Evolutionary conservation across 2,888 invertebrate species (phyloP).

Genomic region (Lottia scabra): DNA sequence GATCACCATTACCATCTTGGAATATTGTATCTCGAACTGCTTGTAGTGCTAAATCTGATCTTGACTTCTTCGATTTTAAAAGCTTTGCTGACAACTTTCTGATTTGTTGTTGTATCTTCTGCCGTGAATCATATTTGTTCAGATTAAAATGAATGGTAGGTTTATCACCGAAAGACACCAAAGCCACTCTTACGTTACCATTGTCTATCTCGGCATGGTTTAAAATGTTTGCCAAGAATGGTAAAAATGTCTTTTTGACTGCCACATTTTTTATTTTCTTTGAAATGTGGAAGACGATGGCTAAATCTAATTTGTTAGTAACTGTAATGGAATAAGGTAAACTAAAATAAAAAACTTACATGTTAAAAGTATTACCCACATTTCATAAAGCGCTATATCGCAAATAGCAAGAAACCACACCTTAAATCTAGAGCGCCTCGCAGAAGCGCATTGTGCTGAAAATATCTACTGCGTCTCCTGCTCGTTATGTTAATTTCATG

Average conservation of each 20-base stretch:
- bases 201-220: conserved; percentile 34
- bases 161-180: conserved; percentile 40
- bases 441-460: no score
- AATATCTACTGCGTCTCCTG: no score
- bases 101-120: not conserved
- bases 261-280: not conserved
- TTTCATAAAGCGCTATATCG: no score
- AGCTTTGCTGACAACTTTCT: not conserved
- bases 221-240: not conserved
- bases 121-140: not conserved
- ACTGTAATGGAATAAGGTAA: not conserved
- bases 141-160: not conserved
- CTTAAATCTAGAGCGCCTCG: no score
- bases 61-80: not conserved
- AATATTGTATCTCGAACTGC: conserved; percentile 32
- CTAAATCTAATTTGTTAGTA: not conserved
- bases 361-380: no score
- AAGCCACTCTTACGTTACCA: conserved; percentile 36
- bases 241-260: not conserved
- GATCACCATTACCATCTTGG: conserved; percentile 29
- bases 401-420: no score
- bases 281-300: not conserved
- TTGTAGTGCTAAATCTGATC: not conserved
- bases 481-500: no score
- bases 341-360: no score